These are phyloP conservation scores for Cryptus armator DNA, from an alignment of 2,888 invertebrate genomes.

Conservation along the genomic window DNA sequence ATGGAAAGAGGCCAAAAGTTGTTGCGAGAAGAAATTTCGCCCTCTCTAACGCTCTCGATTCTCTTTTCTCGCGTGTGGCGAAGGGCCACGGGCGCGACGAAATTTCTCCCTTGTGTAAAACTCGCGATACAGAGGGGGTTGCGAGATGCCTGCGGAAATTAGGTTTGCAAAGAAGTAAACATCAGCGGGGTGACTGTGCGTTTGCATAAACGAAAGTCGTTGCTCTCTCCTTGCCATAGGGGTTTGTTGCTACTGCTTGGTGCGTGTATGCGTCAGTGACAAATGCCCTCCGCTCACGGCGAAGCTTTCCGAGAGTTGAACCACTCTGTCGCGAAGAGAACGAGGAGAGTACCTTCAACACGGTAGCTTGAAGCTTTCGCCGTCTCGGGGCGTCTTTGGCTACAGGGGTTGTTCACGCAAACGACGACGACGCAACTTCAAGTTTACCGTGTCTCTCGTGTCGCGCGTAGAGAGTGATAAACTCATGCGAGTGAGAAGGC, in stretches of 20 bases:
- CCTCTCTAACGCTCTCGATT: constrained; percentile 57
- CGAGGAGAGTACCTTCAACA: not conserved
- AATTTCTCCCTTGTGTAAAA: constrained; percentile 14
- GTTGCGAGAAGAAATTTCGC: constrained; percentile 75
- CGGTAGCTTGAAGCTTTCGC: not conserved
- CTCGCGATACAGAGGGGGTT: constrained; percentile 69
- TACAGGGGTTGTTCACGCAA: constrained; percentile 37
- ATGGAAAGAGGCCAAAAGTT: constrained; percentile 35
- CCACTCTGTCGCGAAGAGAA: constrained; percentile 58
- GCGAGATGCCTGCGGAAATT: constrained; percentile 74
- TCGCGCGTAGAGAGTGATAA: constrained; percentile 16
- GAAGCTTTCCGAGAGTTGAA: constrained; percentile 45
- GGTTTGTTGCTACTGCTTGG: constrained; percentile 50
- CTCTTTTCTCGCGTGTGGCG: not conserved
- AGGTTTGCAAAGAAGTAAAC: constrained; percentile 84
- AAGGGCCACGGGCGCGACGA: constrained; percentile 25
- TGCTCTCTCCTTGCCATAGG: constrained; percentile 73
- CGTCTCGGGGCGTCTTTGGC: constrained; percentile 26
- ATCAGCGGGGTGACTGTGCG: constrained; percentile 78
- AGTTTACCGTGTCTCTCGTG: constrained; percentile 20
- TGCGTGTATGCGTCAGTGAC: constrained; percentile 74
- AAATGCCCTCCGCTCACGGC: constrained; percentile 75
- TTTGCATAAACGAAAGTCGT: constrained; percentile 82
- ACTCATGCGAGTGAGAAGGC: constrained; percentile 57
- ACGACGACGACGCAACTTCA: constrained; percentile 43